phyloP scores from a whole-genome alignment of 2,113 vertebrate genomes.

The Equus quagga region DNA sequence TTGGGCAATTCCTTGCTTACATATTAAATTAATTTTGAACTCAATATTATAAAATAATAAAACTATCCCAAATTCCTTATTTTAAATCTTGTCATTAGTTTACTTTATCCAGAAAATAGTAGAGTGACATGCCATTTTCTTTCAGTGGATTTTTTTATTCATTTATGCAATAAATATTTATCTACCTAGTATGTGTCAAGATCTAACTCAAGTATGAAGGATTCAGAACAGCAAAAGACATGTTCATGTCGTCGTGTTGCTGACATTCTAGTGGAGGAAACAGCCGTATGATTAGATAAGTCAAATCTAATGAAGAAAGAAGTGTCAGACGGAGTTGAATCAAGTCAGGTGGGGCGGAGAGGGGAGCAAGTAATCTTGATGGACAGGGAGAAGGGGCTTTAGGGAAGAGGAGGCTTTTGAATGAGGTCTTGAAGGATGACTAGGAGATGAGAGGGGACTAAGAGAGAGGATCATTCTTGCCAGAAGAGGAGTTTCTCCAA shows the following conservation, averaged over 20 bases:
- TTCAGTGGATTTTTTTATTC: background rate
- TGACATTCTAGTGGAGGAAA: background rate
- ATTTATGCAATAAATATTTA: background rate
- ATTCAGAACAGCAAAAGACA: background rate
- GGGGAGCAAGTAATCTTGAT: background rate
- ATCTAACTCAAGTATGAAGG: background rate
- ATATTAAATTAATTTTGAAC: background rate
- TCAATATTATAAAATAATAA: slow-evolving; percentile 30
- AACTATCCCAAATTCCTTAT: background rate
- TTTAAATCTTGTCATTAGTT: background rate
- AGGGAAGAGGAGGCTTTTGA: background rate
- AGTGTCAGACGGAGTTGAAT: background rate
- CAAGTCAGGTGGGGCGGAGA: background rate
- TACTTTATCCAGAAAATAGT: background rate
- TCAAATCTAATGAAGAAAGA: background rate
- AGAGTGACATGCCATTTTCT: background rate
- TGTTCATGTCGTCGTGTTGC: background rate
- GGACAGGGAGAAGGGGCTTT: background rate
- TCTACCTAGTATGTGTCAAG: background rate
- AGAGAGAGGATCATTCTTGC: background rate
- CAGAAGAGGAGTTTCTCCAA: background rate
- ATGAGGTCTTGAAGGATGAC: background rate
- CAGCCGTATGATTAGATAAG: background rate
- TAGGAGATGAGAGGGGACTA: no score
- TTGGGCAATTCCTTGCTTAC: background rate